phyloP scores from a whole-genome alignment of 1,140 invertebrate species.

The Phymastichus coffea region DNA sequence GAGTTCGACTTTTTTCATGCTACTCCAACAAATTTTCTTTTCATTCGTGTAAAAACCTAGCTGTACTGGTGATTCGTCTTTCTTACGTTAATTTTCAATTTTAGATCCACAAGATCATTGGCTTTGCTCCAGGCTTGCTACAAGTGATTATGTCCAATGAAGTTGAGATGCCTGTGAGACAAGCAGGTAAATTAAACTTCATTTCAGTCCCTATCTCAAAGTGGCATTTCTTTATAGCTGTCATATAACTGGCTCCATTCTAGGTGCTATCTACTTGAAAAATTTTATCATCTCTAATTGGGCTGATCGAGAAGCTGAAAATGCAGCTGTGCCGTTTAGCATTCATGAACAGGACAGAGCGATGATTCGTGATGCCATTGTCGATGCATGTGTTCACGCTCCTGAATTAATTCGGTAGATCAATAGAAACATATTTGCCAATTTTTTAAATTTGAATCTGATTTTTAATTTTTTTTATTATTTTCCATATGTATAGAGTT shows the following conservation, averaged over 20 bases:
- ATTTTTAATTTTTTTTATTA: slow-evolving; percentile 25
- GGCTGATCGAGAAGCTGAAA: slow-evolving; percentile 81
- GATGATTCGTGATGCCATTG: slow-evolving; percentile 88
- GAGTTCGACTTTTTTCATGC: too few relatives aligned
- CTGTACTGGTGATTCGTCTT: too few relatives aligned
- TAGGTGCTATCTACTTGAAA: slow-evolving; percentile 92
- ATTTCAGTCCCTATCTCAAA: too few relatives aligned
- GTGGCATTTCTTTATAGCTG: background rate
- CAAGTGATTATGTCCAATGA: slow-evolving; percentile 91
- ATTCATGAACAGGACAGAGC: slow-evolving; percentile 96
- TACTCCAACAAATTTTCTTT: too few relatives aligned
- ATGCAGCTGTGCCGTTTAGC: slow-evolving; percentile 75
- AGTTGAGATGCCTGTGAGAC: slow-evolving; percentile 87
- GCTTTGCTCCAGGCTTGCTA: slow-evolving; percentile 89
- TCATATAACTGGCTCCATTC: slow-evolving; percentile 25
- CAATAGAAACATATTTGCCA: background rate
- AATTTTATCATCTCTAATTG: slow-evolving; percentile 89
- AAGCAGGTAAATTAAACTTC: slow-evolving; percentile 70
- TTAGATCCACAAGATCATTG: slow-evolving; percentile 93
- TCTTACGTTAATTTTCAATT: slow-evolving; percentile 21
- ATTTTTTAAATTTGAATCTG: background rate
- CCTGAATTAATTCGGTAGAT: slow-evolving; percentile 80
- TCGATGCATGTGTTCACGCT: slow-evolving; percentile 92
- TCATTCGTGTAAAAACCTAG: too few relatives aligned
- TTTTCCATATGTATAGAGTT: slow-evolving; percentile 65